Evolutionary conservation across 1,140 invertebrate genomes (phyloP).

Genomic region (Heliconius himera): DNA sequence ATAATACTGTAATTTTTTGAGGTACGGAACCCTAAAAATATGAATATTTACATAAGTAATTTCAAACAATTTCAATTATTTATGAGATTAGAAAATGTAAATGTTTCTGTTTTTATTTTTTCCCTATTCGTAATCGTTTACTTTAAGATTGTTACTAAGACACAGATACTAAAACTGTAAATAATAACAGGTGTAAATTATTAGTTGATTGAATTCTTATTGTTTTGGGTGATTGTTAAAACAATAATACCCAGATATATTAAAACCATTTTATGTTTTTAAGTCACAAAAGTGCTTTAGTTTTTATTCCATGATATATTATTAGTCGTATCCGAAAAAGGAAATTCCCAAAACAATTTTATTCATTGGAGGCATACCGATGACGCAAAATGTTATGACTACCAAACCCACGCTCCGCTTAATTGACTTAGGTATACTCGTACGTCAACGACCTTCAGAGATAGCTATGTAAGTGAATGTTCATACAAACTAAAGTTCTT

Average conservation of each 20-base stretch:
- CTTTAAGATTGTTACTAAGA: too few relatives aligned
- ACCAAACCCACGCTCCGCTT: background rate
- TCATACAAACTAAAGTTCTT: background rate
- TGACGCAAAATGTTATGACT: conserved; percentile 2
- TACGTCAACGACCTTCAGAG: conserved; percentile 12
- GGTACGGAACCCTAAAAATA: too few relatives aligned
- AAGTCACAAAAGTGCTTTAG: too few relatives aligned
- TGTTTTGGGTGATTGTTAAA: too few relatives aligned
- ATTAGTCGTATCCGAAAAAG: background rate
- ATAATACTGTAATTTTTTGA: too few relatives aligned
- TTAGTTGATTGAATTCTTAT: background rate
- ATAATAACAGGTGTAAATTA: background rate
- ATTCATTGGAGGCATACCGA: background rate
- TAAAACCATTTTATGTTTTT: background rate
- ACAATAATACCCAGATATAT: too few relatives aligned
- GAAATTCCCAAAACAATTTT: background rate
- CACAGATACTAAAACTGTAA: too few relatives aligned
- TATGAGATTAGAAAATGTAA: too few relatives aligned
- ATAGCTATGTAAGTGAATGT: background rate
- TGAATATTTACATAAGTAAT: too few relatives aligned
- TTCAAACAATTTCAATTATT: too few relatives aligned
- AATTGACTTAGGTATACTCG: background rate
- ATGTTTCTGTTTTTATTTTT: too few relatives aligned
- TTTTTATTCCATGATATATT: background rate
- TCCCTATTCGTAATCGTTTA: too few relatives aligned